Evolutionary conservation across 1,140 invertebrate species (phyloP), one percentile per base, ranked within the genome.

Genomic region (Laupala kohalensis): DNA sequence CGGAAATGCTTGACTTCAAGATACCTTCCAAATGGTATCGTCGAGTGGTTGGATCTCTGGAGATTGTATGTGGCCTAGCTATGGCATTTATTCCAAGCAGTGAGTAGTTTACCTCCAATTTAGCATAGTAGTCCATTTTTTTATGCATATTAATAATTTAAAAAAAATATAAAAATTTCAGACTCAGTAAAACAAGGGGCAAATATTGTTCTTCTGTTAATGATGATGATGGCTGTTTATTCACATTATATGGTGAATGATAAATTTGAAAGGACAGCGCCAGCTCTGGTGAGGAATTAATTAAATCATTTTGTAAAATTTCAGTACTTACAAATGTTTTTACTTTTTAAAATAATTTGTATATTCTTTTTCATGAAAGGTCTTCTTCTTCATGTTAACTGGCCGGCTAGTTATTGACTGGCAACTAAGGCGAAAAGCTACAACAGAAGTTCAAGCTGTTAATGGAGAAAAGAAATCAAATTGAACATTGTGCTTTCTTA

Each of bases 311-410:
- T 19, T 3, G 67, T 37, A 6, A 28, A 15, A 28, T 23, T 13
- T 64, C 26, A 73, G 69, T 27, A 9, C 37, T 25, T 19, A 27
- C 63, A 27, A 15, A 71, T 19, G 27, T 26, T 64, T 72, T 69
- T 15, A 23, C 23, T 73, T 72, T n/a, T 70, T 68, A 25, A 66
- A 66, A 24, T 66, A 25, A 24, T 66, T 25, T 13, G 9, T n/a
- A 25, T 15, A 19, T 67, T 67, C 4, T 73, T 72, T 78, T 77
- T 69, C 76, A n/a, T n/a, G n/a, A n/a, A n/a, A 87, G 85, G 86
- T 98, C 19, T 98, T 99, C 81, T 92, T 95, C 77, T 93, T 98
- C 76, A 95, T 99, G 89, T 82, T 98, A n/a, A 89, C 88, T 66
- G 96, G 96, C 75, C 86, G 96, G 74, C 82, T 99, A 64, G 92